These are phyloP conservation scores for Triplophysa bombifrons DNA, from an alignment of 2,797 vertebrate genomes.

Conservation along the genomic window DNA sequence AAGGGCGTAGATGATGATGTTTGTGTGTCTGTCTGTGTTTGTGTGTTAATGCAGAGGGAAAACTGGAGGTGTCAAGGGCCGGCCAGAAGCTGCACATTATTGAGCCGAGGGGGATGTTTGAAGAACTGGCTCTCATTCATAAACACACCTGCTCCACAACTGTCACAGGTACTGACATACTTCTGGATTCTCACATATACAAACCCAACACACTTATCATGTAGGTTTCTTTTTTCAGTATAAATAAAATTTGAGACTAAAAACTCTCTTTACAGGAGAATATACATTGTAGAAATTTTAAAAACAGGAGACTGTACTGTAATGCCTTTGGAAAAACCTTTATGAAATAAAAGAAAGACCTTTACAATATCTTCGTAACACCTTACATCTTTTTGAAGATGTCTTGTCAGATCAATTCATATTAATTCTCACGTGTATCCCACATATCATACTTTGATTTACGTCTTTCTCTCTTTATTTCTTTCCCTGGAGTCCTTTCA, in stretches of 20 bases:
- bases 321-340: too few relatives aligned
- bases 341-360: too few relatives aligned
- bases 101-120: conserved; percentile 55
- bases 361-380: too few relatives aligned
- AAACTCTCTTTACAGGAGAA: too few relatives aligned
- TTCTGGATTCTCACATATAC: conserved; percentile 26
- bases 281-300: too few relatives aligned
- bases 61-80: conserved; percentile 54
- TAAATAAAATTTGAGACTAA: too few relatives aligned
- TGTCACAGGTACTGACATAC: conserved; percentile 57
- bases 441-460: conserved; percentile 23
- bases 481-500: neutral
- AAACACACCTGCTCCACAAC: conserved; percentile 57
- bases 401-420: conserved; percentile 29
- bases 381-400: conserved; percentile 2
- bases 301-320: too few relatives aligned
- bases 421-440: conserved; percentile 18
- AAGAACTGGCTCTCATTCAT: conserved; percentile 61
- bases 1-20: conserved; percentile 14
- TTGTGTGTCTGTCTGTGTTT: conserved; percentile 32
- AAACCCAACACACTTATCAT: neutral
- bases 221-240: too few relatives aligned
- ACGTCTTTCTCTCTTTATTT: conserved; percentile 14
- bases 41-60: conserved; percentile 53
- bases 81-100: conserved; percentile 56